Conservation (phyloP, 2,113 vertebrate species). For the Bos indicus region DNA sequence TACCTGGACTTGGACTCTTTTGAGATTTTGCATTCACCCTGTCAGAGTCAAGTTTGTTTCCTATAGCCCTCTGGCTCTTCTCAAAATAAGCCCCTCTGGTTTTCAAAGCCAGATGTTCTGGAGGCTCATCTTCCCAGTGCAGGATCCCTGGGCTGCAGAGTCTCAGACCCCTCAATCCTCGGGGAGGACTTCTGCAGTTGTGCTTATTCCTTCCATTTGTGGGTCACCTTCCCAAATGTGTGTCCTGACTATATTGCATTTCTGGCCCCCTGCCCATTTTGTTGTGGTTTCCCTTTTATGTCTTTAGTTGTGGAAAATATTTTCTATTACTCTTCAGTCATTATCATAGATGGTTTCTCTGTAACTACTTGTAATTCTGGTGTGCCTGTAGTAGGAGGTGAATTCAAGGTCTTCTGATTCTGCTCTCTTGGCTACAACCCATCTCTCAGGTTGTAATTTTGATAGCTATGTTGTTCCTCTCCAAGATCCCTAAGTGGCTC, state of each 20-base stretch:
- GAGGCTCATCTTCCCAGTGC: neutral
- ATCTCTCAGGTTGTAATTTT: neutral
- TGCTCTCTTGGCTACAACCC: neutral
- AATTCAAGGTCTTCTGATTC: neutral
- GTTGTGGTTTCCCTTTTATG: neutral
- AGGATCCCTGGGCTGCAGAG: neutral
- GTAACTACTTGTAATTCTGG: neutral
- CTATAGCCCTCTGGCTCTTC: neutral
- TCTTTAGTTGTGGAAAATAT: neutral
- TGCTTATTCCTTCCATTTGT: neutral
- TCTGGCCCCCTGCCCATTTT: neutral
- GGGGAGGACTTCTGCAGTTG: neutral
- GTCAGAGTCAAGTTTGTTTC: neutral
- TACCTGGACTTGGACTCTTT: neutral
- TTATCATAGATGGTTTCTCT: neutral
- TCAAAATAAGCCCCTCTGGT: neutral
- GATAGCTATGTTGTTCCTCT: neutral
- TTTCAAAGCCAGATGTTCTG: neutral
- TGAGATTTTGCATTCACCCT: neutral
- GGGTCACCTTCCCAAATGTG: neutral
- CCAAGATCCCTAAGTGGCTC: neutral
- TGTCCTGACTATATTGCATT: neutral
- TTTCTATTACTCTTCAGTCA: neutral
- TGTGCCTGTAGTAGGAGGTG: neutral
- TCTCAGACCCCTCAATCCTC: neutral